Percentiles rank a stretch among this genome's conserved stretches.
Evolutionary conservation across 2,113 vertebrate species (phyloP).

Genomic region (Vireo altiloquus): DNA sequence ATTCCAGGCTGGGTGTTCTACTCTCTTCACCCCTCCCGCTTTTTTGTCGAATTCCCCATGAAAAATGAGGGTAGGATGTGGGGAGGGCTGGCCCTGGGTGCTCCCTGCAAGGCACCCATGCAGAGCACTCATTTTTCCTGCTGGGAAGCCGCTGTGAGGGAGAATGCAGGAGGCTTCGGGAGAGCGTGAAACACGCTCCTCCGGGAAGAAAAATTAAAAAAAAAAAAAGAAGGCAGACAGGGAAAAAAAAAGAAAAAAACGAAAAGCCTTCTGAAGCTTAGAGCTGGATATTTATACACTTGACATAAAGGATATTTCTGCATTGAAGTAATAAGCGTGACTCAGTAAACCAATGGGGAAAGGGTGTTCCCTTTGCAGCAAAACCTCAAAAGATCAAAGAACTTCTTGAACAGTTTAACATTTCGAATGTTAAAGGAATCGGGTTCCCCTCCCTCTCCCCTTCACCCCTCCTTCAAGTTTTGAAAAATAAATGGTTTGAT

Average conservation of each 20-base stretch:
- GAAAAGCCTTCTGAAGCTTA: slow-evolving; percentile 52
- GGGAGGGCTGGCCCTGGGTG: neutral
- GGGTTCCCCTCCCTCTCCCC: slow-evolving; percentile 49
- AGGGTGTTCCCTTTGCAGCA: slow-evolving; percentile 66
- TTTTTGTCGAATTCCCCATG: neutral
- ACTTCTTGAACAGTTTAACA: slow-evolving; percentile 58
- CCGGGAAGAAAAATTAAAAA: neutral
- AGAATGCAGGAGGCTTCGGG: neutral
- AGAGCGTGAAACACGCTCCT: neutral
- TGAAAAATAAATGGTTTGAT: neutral
- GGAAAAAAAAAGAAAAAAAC: neutral
- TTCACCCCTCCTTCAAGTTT: slow-evolving; percentile 7
- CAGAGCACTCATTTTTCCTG: neutral
- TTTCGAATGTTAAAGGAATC: slow-evolving; percentile 41
- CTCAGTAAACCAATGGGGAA: slow-evolving; percentile 64
- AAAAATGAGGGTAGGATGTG: neutral
- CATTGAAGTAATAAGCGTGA: slow-evolving; percentile 67
- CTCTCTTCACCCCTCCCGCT: neutral
- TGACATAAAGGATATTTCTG: slow-evolving; percentile 67
- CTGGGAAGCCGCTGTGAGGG: neutral
- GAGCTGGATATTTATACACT: slow-evolving; percentile 64
- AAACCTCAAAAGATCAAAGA: slow-evolving; percentile 69
- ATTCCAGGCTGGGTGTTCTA: rapidly evolving
- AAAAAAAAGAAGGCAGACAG: neutral
- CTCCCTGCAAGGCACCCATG: neutral